Percentiles rank a stretch among this genome's conserved stretches.
phyloP scores from a whole-genome alignment of 2,113 vertebrate genomes.

The Thunnus thynnus region DNA sequence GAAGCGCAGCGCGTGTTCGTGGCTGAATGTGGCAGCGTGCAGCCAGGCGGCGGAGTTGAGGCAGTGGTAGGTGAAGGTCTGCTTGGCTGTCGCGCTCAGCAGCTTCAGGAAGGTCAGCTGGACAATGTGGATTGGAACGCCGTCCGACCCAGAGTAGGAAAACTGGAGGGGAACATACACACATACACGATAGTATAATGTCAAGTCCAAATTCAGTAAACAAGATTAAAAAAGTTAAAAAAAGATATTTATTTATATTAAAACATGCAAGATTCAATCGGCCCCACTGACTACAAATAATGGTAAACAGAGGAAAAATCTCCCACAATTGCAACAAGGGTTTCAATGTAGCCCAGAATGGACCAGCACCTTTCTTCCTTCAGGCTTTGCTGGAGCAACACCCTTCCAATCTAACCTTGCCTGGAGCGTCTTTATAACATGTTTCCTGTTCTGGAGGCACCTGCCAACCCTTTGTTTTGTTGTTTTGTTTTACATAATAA shows the following conservation, averaged over 20 bases:
- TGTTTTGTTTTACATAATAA: not conserved
- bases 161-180: constrained; percentile 82
- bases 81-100: constrained; percentile 91
- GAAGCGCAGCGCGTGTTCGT: constrained; percentile 92
- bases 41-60: constrained; percentile 95
- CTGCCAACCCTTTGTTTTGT: not conserved
- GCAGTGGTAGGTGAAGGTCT: constrained; percentile 96
- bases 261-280: no score
- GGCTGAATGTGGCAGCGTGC: constrained; percentile 83
- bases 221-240: no score
- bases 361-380: not conserved
- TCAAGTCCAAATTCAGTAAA: not conserved
- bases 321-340: no score
- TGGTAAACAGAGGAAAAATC: no score
- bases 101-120: constrained; percentile 97
- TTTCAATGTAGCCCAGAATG: no score
- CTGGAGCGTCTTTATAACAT: not conserved
- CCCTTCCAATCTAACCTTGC: not conserved
- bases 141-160: constrained; percentile 90
- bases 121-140: constrained; percentile 91
- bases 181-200: not conserved
- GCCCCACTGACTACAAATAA: no score
- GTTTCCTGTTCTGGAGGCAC: not conserved
- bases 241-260: no score
- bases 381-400: not conserved